Percentiles rank a stretch among this genome's conserved stretches.
Conservation (phyloP, 2,888 invertebrate species). For the Acrobasis repandana region DNA sequence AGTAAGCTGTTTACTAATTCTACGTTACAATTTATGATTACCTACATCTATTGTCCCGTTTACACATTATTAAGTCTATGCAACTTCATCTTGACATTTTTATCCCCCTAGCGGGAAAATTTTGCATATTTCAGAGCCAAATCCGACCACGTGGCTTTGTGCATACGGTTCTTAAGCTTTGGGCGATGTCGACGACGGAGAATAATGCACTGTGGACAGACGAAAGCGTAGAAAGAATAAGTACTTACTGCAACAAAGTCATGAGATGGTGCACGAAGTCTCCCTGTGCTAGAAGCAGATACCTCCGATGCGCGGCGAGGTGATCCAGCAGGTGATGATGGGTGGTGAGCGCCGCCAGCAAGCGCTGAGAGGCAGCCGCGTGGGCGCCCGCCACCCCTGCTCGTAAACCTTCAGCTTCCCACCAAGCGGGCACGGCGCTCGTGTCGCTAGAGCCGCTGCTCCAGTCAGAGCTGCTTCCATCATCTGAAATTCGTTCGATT, state of each 20-base stretch:
- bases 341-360: conserved; percentile 92
- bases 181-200: no score
- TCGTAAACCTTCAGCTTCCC: conserved; percentile 85
- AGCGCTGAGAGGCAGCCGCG: conserved; percentile 92
- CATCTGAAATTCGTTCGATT: not conserved
- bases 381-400: conserved; percentile 92
- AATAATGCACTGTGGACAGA: no score
- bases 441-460: not conserved
- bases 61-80: no score
- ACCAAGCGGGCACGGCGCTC: conserved; percentile 52
- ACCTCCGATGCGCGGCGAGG: conserved; percentile 94
- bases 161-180: no score
- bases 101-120: no score
- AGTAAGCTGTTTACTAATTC: no score
- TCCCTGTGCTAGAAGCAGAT: conserved; percentile 96
- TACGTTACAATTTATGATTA: no score
- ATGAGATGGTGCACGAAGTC: conserved; percentile 97
- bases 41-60: no score
- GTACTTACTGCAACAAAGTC: conserved; percentile 92
- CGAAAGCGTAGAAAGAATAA: not conserved
- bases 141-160: no score
- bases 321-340: conserved; percentile 96
- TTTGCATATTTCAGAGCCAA: no score
- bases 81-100: no score
- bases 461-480: not conserved